A percentile compares a stretch with the other conserved stretches of the same genome.
Evolutionary conservation across 2,797 vertebrate species (phyloP).

Genomic region (Enteromius treurensis): DNA sequence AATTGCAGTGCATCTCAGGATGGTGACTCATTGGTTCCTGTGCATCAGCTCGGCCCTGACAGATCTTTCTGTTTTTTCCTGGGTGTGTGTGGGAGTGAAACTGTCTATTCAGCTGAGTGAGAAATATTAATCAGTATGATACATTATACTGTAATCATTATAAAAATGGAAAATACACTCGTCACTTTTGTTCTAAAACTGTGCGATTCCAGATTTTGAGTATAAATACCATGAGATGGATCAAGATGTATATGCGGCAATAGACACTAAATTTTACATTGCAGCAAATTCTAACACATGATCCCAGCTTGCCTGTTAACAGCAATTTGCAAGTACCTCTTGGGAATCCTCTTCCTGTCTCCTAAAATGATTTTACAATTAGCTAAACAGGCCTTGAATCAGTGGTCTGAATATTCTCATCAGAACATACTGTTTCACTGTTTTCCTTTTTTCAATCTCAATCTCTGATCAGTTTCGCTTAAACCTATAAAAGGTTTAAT

Average conservation of each 20-base stretch:
- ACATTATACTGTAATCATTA: not conserved
- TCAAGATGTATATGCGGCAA: not conserved
- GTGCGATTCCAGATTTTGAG: not conserved
- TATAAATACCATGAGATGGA: not conserved
- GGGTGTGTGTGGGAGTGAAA: conserved; percentile 35
- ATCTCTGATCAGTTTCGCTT: not conserved
- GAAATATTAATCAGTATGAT: conserved; percentile 36
- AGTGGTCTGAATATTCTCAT: not conserved
- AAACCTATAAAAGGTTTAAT: not conserved
- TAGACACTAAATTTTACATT: not conserved
- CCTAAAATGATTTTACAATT: not conserved
- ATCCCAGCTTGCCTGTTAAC: not conserved
- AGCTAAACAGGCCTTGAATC: not conserved
- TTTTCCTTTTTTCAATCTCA: not conserved
- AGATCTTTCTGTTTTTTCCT: conserved; percentile 1
- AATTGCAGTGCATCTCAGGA: not conserved
- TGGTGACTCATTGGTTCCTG: conserved; percentile 41
- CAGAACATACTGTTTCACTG: not conserved
- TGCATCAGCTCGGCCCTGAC: conserved; percentile 17
- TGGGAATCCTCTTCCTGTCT: not conserved
- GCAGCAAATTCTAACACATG: not conserved
- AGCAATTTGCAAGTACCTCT: not conserved
- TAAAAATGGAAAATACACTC: not conserved
- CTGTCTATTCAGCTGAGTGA: conserved; percentile 13
- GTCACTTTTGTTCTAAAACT: not conserved